Evolutionary conservation across 2,888 invertebrate species (phyloP).

Genomic region (Trachelus tabidus): DNA sequence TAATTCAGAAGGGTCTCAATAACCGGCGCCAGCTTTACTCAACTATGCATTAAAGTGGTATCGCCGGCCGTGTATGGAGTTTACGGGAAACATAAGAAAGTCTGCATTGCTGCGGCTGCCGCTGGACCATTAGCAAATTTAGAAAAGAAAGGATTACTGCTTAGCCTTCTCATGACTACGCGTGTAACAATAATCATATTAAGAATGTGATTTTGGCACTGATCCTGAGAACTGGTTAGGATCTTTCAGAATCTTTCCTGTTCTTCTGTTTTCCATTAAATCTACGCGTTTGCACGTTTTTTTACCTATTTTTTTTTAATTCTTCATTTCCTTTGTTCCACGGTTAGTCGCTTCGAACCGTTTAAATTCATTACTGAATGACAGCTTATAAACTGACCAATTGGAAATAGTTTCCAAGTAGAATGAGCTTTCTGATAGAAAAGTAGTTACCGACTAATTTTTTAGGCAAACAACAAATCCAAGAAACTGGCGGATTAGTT

Average conservation of each 20-base stretch:
- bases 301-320: background rate
- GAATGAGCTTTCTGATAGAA: conserved; percentile 22
- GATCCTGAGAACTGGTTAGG: background rate
- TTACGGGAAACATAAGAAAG: background rate
- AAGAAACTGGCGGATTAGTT: background rate
- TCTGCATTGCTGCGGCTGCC: background rate
- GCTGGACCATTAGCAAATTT: background rate
- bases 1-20: background rate
- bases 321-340: background rate
- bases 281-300: background rate
- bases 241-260: background rate
- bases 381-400: conserved; percentile 12
- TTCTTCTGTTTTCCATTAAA: background rate
- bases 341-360: background rate
- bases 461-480: background rate
- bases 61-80: background rate
- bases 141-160: background rate
- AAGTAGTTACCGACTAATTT: conserved; percentile 22
- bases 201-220: background rate
- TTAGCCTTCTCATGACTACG: background rate
- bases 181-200: background rate
- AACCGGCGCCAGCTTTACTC: background rate
- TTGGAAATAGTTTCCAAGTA: conserved; percentile 19
- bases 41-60: background rate
- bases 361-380: conserved; percentile 14